phyloP scores from a whole-genome alignment of 2,797 vertebrate species.

The Ataeniobius toweri region DNA sequence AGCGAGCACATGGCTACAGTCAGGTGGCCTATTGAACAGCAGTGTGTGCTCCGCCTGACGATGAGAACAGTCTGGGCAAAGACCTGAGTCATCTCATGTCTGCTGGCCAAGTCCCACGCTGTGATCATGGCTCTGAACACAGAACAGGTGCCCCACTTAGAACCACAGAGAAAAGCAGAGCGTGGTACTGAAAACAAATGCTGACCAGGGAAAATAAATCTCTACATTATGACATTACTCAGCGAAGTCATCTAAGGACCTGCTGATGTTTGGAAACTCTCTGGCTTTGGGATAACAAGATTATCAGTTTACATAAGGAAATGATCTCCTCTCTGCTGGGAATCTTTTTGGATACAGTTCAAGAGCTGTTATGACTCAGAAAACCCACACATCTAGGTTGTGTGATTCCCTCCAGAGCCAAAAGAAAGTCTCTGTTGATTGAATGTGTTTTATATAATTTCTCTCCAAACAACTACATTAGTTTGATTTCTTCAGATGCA shows the following conservation, averaged over 20 bases:
- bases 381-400: conserved; percentile 25
- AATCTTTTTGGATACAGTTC: conserved; percentile 31
- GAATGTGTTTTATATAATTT: background rate
- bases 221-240: background rate
- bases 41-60: conserved; percentile 56
- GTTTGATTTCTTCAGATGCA: too few relatives aligned
- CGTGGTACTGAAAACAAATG: conserved; percentile 9
- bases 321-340: conserved; percentile 27
- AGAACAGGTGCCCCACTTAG: conserved; percentile 61
- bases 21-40: conserved; percentile 52
- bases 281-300: conserved; percentile 33
- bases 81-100: conserved; percentile 69
- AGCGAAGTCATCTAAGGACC: conserved; percentile 15
- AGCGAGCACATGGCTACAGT: conserved; percentile 64
- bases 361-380: conserved; percentile 29
- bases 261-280: conserved; percentile 39
- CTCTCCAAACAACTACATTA: background rate
- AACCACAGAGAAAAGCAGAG: conserved; percentile 14
- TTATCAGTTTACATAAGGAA: conserved; percentile 39
- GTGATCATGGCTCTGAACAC: conserved; percentile 50
- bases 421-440: background rate
- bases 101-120: conserved; percentile 60
- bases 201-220: conserved; percentile 1
- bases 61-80: conserved; percentile 60
- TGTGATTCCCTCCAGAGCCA: background rate